A percentile compares a stretch with the other conserved stretches of the same genome.
These are phyloP conservation scores for Papilio protenor DNA, from an alignment of 2,888 invertebrate genomes.

Conservation along the genomic window DNA sequence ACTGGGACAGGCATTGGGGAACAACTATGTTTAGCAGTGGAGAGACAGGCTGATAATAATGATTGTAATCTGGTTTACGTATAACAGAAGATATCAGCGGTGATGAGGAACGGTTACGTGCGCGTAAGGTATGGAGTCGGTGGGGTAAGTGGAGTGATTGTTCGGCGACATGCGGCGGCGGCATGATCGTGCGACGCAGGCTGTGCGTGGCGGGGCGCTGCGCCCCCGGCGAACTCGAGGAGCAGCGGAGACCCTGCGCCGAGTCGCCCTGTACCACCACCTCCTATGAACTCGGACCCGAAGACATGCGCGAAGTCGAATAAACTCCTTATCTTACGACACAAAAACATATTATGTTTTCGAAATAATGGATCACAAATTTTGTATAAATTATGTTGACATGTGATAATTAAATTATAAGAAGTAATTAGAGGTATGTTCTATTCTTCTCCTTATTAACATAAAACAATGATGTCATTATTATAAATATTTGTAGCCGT, in stretches of 20 bases:
- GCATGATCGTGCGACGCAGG: slow-evolving; percentile 61
- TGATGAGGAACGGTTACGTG: slow-evolving; percentile 57
- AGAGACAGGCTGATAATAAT: too few species aligned
- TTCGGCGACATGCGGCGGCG: slow-evolving; percentile 71
- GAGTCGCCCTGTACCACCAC: slow-evolving; percentile 59
- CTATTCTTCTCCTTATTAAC: background rate
- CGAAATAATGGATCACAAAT: background rate
- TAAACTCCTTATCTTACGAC: background rate
- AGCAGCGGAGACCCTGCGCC: slow-evolving; percentile 66
- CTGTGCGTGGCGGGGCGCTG: slow-evolving; percentile 70
- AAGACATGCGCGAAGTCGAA: slow-evolving; percentile 40
- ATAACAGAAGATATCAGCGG: slow-evolving; percentile 50
- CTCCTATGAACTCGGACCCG: slow-evolving; percentile 9
- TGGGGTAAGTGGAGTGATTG: slow-evolving; percentile 77
- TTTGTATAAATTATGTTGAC: slow-evolving; percentile 13
- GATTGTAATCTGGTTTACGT: background rate
- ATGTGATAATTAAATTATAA: slow-evolving; percentile 35
- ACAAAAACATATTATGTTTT: background rate
- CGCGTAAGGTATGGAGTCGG: slow-evolving; percentile 74
- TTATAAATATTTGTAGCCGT: slow-evolving; percentile 11
- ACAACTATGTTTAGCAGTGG: too few species aligned
- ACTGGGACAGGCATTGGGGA: too few species aligned
- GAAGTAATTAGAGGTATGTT: slow-evolving; percentile 13
- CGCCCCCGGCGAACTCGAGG: slow-evolving; percentile 72
- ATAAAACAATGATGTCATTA: slow-evolving; percentile 15